phyloP scores from a whole-genome alignment of 2,888 invertebrate species.

The Ctenicera cuprea region DNA sequence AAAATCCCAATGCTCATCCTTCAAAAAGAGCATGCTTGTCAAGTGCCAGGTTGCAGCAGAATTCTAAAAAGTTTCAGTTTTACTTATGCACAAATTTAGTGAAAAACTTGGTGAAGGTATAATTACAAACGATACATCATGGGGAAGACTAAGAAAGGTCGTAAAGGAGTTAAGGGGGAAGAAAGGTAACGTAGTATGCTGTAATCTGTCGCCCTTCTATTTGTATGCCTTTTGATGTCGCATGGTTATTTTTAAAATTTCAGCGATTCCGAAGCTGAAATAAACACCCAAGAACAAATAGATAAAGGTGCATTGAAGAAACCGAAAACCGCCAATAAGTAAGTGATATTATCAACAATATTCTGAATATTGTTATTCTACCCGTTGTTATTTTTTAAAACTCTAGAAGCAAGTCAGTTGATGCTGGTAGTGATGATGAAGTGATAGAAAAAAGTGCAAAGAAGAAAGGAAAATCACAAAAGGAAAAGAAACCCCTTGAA shows the following conservation, averaged over 20 bases:
- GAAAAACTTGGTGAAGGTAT: conserved; percentile 58
- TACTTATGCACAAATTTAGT: conserved; percentile 66
- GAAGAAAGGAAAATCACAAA: conserved; percentile 64
- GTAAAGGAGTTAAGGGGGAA: conserved; percentile 84
- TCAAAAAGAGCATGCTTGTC: conserved; percentile 45
- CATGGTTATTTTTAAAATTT: conserved; percentile 62
- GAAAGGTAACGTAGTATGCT: conserved; percentile 79
- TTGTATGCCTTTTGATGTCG: conserved; percentile 37
- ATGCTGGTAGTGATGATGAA: conserved; percentile 59
- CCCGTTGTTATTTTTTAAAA: neutral
- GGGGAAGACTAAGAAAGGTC: conserved; percentile 90
- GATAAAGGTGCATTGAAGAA: conserved; percentile 67
- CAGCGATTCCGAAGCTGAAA: conserved; percentile 79
- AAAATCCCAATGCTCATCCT: conserved; percentile 7
- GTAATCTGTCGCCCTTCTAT: conserved; percentile 56
- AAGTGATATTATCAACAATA: conserved; percentile 39
- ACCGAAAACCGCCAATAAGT: conserved; percentile 65
- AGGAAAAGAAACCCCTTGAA: conserved; percentile 65
- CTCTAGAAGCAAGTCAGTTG: conserved; percentile 53
- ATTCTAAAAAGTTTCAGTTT: conserved; percentile 50
- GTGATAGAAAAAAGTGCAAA: conserved; percentile 51
- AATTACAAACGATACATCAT: conserved; percentile 70
- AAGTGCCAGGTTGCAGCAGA: conserved; percentile 47
- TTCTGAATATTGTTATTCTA: conserved; percentile 41
- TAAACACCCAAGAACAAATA: conserved; percentile 63